These are phyloP conservation scores for Thumatha senex DNA, from an alignment of 2,888 invertebrate species.

Conservation along the genomic window DNA sequence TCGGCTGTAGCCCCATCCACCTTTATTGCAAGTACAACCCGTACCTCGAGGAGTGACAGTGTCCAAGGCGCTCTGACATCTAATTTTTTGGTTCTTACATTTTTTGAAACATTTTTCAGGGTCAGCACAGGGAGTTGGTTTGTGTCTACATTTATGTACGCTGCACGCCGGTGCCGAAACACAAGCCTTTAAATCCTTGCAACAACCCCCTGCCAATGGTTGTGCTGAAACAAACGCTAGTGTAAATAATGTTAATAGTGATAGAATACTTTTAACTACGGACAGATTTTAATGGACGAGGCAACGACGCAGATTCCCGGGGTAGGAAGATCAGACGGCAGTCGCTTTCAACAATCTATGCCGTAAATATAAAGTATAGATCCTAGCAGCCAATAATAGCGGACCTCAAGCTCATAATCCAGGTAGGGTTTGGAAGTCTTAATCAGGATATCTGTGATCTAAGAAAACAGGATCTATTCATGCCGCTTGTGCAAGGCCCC, in stretches of 20 bases:
- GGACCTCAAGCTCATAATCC: too few relatives aligned
- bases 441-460: too few relatives aligned
- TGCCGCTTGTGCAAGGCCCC: too few relatives aligned
- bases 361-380: too few relatives aligned
- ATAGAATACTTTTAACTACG: too few relatives aligned
- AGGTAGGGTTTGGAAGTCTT: too few relatives aligned
- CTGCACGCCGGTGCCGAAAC: slow-evolving; percentile 68
- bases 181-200: slow-evolving; percentile 54
- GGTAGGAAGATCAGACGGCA: too few relatives aligned
- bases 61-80: slow-evolving; percentile 65
- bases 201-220: not conserved
- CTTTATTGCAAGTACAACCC: not conserved
- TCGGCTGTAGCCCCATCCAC: not conserved
- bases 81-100: slow-evolving; percentile 54
- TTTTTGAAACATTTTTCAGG: slow-evolving; percentile 66
- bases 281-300: too few relatives aligned
- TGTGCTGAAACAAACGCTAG: not conserved
- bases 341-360: too few relatives aligned
- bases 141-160: slow-evolving; percentile 63
- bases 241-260: not conserved
- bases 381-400: too few relatives aligned
- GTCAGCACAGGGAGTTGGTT: slow-evolving; percentile 61
- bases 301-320: too few relatives aligned
- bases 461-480: too few relatives aligned
- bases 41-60: not conserved